Evolutionary conservation across 2,888 invertebrate species (phyloP).

Genomic region (Cerastis rubricosa): DNA sequence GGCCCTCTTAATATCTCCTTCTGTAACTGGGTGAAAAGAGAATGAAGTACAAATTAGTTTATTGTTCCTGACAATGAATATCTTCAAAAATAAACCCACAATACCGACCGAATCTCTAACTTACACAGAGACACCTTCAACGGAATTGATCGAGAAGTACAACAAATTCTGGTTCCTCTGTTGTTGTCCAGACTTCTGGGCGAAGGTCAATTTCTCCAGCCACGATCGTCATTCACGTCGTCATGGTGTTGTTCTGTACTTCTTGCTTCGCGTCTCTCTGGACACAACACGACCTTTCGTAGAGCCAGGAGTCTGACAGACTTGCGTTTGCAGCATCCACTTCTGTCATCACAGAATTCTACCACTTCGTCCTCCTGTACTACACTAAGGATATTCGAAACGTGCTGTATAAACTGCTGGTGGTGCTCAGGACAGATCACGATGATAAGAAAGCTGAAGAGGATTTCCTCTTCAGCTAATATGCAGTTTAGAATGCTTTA

Average conservation of each 20-base stretch:
- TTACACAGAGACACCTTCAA: conserved; percentile 23
- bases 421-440: conserved; percentile 37
- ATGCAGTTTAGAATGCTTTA: too few species aligned
- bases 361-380: conserved; percentile 44
- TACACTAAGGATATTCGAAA: conserved; percentile 32
- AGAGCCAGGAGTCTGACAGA: conserved; percentile 40
- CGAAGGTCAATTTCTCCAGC: conserved; percentile 29
- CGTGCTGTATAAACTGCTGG: conserved; percentile 29
- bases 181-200: conserved; percentile 53
- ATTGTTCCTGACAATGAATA: conserved; percentile 23
- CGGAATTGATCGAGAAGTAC: conserved; percentile 36
- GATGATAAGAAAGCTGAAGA: conserved; percentile 39
- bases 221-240: conserved; percentile 27
- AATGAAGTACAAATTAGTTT: too few species aligned
- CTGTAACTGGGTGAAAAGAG: too few species aligned
- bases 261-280: conserved; percentile 42
- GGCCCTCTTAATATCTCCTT: too few species aligned
- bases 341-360: conserved; percentile 41
- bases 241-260: conserved; percentile 38
- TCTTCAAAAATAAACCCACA: conserved; percentile 5
- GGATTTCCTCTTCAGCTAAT: too few species aligned
- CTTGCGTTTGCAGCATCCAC: conserved; percentile 30
- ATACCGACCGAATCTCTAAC: neutral
- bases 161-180: conserved; percentile 52
- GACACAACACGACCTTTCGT: conserved; percentile 39